Conservation (phyloP, 2,888 invertebrate genomes). For the Bellardia pandia region DNA sequence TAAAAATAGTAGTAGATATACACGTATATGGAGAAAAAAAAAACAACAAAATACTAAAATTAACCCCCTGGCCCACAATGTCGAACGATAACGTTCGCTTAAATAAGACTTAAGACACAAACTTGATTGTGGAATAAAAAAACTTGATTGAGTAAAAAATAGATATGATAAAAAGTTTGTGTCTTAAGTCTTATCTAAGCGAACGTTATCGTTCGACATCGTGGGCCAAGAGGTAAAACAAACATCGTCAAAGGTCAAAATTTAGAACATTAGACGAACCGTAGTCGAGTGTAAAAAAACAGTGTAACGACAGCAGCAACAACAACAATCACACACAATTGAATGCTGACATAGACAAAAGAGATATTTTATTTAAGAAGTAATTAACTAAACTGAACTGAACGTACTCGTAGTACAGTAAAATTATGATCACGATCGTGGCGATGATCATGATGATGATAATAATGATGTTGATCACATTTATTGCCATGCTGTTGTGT, state of each 20-base stretch:
- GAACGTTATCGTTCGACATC: too few species aligned
- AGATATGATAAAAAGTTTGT: too few species aligned
- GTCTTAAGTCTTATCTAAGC: too few species aligned
- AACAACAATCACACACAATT: neutral
- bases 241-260: slow-evolving; percentile 66
- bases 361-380: slow-evolving; percentile 55
- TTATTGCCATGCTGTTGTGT: too few species aligned
- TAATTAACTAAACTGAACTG: slow-evolving; percentile 55
- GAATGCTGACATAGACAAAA: slow-evolving; percentile 40
- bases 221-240: too few species aligned
- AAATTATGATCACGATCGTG: slow-evolving; percentile 36
- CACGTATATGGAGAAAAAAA: too few species aligned
- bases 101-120: too few species aligned
- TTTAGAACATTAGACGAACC: slow-evolving; percentile 47
- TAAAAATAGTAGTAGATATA: neutral
- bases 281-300: slow-evolving; percentile 17
- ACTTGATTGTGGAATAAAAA: too few species aligned
- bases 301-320: slow-evolving; percentile 15
- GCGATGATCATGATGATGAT: slow-evolving; percentile 3
- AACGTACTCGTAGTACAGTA: slow-evolving; percentile 25
- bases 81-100: too few species aligned
- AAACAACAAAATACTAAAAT: slow-evolving; percentile 14
- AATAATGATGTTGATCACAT: neutral
- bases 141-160: too few species aligned
- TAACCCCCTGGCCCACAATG: too few species aligned